Conservation (phyloP, 2,888 invertebrate genomes). For the Eudasyphora cyanicolor region DNA sequence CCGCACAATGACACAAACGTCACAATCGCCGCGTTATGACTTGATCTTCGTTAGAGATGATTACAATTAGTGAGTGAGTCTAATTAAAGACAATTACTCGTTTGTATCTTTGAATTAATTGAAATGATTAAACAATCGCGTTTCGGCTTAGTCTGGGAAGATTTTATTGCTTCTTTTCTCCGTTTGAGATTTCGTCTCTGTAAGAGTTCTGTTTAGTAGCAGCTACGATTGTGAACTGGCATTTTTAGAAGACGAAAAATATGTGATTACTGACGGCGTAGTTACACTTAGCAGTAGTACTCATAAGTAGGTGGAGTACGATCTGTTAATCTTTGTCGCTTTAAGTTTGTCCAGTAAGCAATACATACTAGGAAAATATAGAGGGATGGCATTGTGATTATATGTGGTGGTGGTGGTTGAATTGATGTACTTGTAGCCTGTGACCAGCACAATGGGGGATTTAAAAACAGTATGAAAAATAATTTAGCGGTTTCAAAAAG, state of each 20-base stretch:
- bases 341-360: not conserved
- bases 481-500: too few species aligned
- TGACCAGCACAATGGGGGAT: too few species aligned
- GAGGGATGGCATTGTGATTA: not conserved
- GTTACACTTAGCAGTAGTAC: conserved; percentile 37
- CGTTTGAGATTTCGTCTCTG: not conserved
- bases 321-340: not conserved
- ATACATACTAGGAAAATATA: not conserved
- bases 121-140: not conserved
- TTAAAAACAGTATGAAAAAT: too few species aligned
- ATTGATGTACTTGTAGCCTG: too few species aligned
- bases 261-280: conserved; percentile 37
- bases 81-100: conserved; percentile 27
- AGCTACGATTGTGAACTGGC: conserved; percentile 55
- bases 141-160: not conserved
- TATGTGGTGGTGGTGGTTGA: not conserved
- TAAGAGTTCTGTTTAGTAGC: conserved; percentile 54
- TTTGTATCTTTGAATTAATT: conserved; percentile 9
- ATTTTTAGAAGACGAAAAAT: conserved; percentile 30
- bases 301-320: not conserved
- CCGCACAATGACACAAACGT: not conserved
- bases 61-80: conserved; percentile 69
- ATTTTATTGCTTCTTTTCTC: not conserved
- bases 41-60: conserved; percentile 66
- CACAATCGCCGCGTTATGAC: not conserved